phyloP scores from a whole-genome alignment of 2,113 vertebrate species.

The Picathartes gymnocephalus region DNA sequence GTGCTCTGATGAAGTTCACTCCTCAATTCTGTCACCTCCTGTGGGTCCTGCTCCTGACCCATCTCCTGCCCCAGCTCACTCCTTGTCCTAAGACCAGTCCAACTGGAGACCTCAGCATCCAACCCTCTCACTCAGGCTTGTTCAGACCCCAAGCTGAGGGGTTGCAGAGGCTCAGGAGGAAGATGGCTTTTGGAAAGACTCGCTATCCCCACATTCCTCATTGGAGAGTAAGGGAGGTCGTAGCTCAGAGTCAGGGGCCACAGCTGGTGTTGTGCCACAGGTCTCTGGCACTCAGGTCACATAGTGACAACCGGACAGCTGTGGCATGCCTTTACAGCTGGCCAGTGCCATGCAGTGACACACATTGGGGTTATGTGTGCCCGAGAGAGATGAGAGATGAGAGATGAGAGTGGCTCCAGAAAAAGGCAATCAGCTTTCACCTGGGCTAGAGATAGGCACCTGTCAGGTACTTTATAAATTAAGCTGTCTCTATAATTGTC shows the following conservation, averaged over 20 bases:
- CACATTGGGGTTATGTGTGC: fast-evolving
- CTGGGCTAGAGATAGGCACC: not conserved
- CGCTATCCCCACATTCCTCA: not conserved
- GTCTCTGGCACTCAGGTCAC: not conserved
- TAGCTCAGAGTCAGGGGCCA: not conserved
- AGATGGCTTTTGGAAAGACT: not conserved
- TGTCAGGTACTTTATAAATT: not conserved
- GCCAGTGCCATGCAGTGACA: not conserved
- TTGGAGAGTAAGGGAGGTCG: not conserved
- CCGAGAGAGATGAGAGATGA: not conserved
- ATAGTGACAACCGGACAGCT: not conserved
- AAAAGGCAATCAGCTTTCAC: not conserved
- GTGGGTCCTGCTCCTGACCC: not conserved
- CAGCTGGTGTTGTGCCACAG: not conserved
- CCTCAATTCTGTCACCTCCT: not conserved
- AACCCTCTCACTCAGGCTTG: not conserved
- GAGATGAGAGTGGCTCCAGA: not conserved
- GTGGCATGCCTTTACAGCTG: not conserved
- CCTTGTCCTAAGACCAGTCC: not conserved
- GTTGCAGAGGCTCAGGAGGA: not conserved
- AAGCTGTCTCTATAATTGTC: not conserved
- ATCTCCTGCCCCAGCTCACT: not conserved
- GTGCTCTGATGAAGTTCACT: not conserved
- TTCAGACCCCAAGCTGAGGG: not conserved
- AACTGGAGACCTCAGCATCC: not conserved